Evolutionary conservation across 2,113 vertebrate species (phyloP), one percentile per base, ranked within the genome.

Genomic region (Heterocephalus glaber): DNA sequence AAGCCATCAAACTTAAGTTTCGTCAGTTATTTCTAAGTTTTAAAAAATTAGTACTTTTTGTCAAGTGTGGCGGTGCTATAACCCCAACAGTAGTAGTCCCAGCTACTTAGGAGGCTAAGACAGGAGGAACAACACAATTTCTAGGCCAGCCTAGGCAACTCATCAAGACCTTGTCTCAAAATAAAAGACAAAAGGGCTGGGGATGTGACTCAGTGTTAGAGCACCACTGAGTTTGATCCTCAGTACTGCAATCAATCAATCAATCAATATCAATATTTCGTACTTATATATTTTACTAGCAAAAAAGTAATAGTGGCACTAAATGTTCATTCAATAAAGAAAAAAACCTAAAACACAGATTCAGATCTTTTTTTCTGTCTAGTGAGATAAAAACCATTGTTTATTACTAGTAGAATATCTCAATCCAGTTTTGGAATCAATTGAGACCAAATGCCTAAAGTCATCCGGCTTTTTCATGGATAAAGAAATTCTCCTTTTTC

Each of bases 251-350:
- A 63, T 28, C 24, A 26, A 61, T 61, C 60, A 60, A 60, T 52
- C 52, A 52, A 52, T 52, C 52, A 52, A 60, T 60, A n/a, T n/a
- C 19, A 41, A 44, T 74, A 70, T 38, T 74, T 44, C 70, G 24
- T 26, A 74, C 70, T 28, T 81, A 5, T 54, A 5, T 60, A 20
- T 58, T 81, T 92, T 68, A 89, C 20, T 68, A 94, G 65, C 65
- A 89, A 41, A 68, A 81, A 58, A 56, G 10, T 61, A 28, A 52
- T 17, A 84, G 47, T 13, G 26, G 12, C 49, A 92, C 6, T 81
- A 93, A 81, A 90, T 81, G n/a, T 77, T 86, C 82, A 76, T 77
- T 86, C 82, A 76, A 61, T 68, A 80, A 66, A 90, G 28, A 83
- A 95, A 91, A 77, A 12, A 58, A 58, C 13, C 49, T 80, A 94